Percentiles rank a stretch among this genome's conserved stretches.
Evolutionary conservation across 30 jellyfish, hydroid and myxozoan species (phyloP).

Genomic region (Nemopilema nomurai): DNA sequence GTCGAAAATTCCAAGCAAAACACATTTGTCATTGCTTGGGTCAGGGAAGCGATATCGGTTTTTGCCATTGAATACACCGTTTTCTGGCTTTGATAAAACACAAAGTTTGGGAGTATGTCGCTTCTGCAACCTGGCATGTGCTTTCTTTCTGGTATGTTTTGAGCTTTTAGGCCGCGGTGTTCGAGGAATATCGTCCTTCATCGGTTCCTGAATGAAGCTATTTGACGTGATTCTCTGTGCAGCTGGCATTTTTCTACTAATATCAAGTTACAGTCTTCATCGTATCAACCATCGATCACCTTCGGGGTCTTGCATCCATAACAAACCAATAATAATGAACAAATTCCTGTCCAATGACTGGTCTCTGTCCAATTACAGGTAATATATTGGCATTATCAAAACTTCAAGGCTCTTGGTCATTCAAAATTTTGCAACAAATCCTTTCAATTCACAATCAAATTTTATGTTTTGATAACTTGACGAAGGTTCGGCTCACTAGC

Average conservation of each 20-base stretch:
- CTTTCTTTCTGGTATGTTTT: conserved; percentile 36
- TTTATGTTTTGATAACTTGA: too few species aligned
- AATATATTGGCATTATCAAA: background rate
- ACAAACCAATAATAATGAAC: background rate
- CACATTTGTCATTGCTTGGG: conserved; percentile 77
- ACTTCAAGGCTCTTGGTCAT: background rate
- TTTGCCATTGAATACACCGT: conserved; percentile 67
- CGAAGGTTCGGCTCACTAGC: too few species aligned
- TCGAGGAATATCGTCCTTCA: conserved; percentile 26
- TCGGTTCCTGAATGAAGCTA: background rate
- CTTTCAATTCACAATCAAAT: background rate
- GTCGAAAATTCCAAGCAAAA: conserved; percentile 75
- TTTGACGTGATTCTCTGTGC: conserved; percentile 26
- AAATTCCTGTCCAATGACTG: background rate
- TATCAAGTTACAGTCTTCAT: background rate
- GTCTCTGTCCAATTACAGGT: background rate
- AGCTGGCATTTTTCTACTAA: conserved; percentile 41
- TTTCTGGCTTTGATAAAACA: conserved; percentile 72
- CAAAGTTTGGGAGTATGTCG: conserved; percentile 48
- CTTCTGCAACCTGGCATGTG: conserved; percentile 18
- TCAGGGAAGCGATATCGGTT: conserved; percentile 82
- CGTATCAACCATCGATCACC: background rate
- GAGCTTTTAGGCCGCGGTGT: conserved; percentile 61
- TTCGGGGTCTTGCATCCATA: background rate
- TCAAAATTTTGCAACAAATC: too few species aligned